phyloP scores from a whole-genome alignment of 2,888 invertebrate species.

The Cryptophagus acutangulus region DNA sequence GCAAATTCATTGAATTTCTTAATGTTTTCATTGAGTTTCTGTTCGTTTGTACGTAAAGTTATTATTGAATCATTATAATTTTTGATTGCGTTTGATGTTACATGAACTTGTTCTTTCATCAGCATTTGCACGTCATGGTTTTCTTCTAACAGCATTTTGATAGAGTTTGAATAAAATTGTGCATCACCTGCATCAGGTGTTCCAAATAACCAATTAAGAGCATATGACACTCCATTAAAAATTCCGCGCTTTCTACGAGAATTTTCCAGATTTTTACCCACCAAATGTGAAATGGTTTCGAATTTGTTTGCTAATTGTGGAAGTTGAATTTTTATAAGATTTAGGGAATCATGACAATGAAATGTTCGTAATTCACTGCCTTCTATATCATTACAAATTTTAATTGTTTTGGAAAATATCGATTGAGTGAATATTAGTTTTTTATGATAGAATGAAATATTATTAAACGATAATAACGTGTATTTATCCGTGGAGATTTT shows the following conservation, averaged over 20 bases:
- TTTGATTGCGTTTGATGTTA: slow-evolving; percentile 19
- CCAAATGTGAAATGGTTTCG: too few relatives aligned
- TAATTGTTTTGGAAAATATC: too few relatives aligned
- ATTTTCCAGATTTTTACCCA: too few relatives aligned
- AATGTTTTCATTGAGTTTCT: slow-evolving; percentile 9
- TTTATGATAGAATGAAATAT: too few relatives aligned
- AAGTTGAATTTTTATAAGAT: too few relatives aligned
- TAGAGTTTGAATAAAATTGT: slow-evolving; percentile 15
- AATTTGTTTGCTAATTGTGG: too few relatives aligned
- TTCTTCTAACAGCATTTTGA: slow-evolving; percentile 11
- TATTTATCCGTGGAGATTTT: too few relatives aligned
- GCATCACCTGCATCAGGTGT: slow-evolving; percentile 4
- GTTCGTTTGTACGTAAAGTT: slow-evolving; percentile 15
- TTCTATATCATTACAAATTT: too few relatives aligned
- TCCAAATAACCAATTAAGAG: neutral
- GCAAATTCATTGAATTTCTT: slow-evolving; percentile 1
- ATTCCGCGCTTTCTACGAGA: neutral
- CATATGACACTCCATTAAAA: neutral
- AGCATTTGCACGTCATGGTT: slow-evolving; percentile 17
- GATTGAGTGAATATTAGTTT: too few relatives aligned
- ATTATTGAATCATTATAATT: slow-evolving; percentile 20
- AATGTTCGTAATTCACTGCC: too few relatives aligned
- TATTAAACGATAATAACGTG: too few relatives aligned
- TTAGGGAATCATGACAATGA: too few relatives aligned
- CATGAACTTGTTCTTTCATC: slow-evolving; percentile 20